Percentiles rank a stretch among this genome's conserved stretches.
phyloP scores from a whole-genome alignment of 1,140 invertebrate genomes.

The Diorhabda carinulata region DNA sequence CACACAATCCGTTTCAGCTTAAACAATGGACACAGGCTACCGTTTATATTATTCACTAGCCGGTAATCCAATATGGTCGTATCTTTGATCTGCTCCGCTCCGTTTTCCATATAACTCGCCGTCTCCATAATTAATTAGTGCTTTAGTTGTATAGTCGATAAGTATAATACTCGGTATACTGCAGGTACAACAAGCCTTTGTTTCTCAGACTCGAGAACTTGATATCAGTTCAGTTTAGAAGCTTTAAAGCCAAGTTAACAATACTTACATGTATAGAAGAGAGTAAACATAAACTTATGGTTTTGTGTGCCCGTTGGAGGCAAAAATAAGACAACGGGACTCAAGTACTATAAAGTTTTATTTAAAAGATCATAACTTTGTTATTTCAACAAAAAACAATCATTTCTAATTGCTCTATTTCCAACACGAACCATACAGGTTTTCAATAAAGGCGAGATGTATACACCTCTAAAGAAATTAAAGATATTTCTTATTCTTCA shows the following conservation, averaged over 20 bases:
- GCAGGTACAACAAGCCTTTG: slow-evolving; percentile 18
- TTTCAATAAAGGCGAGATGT: too few species aligned
- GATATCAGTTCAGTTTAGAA: slow-evolving; percentile 8
- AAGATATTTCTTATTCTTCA: too few species aligned
- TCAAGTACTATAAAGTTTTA: too few species aligned
- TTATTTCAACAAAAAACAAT: too few species aligned
- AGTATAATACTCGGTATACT: slow-evolving; percentile 17
- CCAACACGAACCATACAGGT: too few species aligned
- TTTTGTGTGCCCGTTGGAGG: too few species aligned
- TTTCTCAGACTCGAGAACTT: slow-evolving; percentile 14
- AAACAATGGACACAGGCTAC: slow-evolving; percentile 20
- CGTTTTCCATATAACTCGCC: slow-evolving; percentile 25
- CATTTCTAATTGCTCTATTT: too few species aligned
- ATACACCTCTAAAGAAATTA: too few species aligned
- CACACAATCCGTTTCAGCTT: slow-evolving; percentile 7
- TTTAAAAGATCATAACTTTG: too few species aligned
- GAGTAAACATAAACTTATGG: not conserved
- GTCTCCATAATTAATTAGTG: slow-evolving; percentile 25
- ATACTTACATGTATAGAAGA: slow-evolving; percentile 11
- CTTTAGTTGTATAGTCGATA: slow-evolving; percentile 18
- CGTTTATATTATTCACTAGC: slow-evolving; percentile 21
- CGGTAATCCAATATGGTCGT: slow-evolving; percentile 24
- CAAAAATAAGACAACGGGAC: too few species aligned
- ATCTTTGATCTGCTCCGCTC: slow-evolving; percentile 22
- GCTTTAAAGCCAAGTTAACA: slow-evolving; percentile 6